Base-by-base conservation (phyloP, 1,140 invertebrate genomes). In the Drosophila nebulosa region DNA sequence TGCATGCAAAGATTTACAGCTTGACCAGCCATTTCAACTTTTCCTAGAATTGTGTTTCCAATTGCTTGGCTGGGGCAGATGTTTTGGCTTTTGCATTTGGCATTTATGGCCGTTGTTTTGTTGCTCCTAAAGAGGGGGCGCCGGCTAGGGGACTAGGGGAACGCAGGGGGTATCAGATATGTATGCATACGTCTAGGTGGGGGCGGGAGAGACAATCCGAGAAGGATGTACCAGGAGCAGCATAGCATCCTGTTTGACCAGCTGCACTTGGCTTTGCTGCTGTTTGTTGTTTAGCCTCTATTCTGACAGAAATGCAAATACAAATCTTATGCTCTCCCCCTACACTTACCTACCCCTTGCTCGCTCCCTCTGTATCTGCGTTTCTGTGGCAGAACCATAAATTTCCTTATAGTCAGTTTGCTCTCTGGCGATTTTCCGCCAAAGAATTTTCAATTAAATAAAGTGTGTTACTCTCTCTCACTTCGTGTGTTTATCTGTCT, bases 1-100 rank as follows among this genome's bases (percentile, higher is more conserved):
- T 75, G 73, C 64, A 74, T 75, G 39, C 73, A 63, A 75, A 75
- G 73, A 75, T 75, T 75, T 75, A 75, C 72, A 75, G 46, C 73
- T 75, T 58, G 65, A 42, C 21, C 27, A 24, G 57, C 57, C 27
- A 39, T 58, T 36, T 30, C 56, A 26, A 57, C 55, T 57, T 21
- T 36, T 30, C 27, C 24, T 32, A 16, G 52, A 55, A 55, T 55
- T 55, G 18, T 58, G 56, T 32, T 74, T 75, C 72, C 72, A 75
- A 75, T 75, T 74, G 64, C 72, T 69, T 75, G 64, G 64, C 27
- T 22, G 64, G 53, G 39, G 42, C 73, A 75, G 73, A 74, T 74
- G 72, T 68, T 74, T 69, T 75, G 61, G 64, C 16, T 46, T 64
- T 75, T 75, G 73, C 73, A 75, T 75, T 75, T 75, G 72, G 72